Evolutionary conservation across 1,140 invertebrate genomes (phyloP).

Genomic region (Maniola jurtina): DNA sequence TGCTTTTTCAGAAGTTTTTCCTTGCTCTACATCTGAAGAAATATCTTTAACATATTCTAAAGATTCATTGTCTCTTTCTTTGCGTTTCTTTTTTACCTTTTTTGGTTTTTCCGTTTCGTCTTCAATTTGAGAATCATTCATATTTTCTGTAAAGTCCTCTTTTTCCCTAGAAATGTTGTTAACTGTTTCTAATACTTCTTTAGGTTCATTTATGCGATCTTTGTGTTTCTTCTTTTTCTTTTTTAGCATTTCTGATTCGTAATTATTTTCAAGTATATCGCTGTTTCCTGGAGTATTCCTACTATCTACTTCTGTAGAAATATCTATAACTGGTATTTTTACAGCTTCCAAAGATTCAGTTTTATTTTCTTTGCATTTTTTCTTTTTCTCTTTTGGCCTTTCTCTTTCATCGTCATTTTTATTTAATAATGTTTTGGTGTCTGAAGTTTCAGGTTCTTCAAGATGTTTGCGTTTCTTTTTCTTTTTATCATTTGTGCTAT

Average conservation of each 20-base stretch:
- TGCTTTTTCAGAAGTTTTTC: not conserved
- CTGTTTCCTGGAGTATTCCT: not conserved
- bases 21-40: not conserved
- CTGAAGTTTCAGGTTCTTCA: too few species aligned
- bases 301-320: not conserved
- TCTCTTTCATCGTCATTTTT: not conserved
- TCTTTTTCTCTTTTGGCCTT: too few species aligned
- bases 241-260: not conserved
- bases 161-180: too few species aligned
- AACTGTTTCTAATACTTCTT: not conserved
- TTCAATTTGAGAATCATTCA: too few species aligned
- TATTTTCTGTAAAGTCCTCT: too few species aligned
- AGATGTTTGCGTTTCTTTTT: not conserved
- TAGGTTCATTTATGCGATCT: not conserved
- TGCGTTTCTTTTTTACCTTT: not conserved
- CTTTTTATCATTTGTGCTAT: constrained; percentile 7
- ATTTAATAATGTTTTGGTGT: not conserved
- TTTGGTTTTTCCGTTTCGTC: not conserved
- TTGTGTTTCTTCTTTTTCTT: not conserved
- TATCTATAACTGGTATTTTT: too few species aligned
- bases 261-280: too few species aligned
- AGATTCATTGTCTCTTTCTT: not conserved
- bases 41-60: not conserved
- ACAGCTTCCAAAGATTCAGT: too few species aligned
- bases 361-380: too few species aligned